Evolutionary conservation across 2,888 invertebrate genomes (phyloP).

Genomic region (Hypomecis atomaria): DNA sequence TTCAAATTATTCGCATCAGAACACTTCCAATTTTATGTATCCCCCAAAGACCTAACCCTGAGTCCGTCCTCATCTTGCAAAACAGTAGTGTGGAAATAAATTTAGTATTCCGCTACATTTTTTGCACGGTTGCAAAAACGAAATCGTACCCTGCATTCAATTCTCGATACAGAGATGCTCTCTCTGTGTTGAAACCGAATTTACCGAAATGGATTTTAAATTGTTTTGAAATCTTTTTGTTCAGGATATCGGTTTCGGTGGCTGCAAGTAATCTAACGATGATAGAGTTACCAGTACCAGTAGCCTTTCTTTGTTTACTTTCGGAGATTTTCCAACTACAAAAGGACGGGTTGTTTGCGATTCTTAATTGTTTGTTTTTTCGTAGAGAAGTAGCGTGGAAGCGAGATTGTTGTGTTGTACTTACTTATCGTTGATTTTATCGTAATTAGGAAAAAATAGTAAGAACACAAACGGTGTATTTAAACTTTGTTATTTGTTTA

Average conservation of each 20-base stretch:
- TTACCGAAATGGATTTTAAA: slow-evolving; percentile 21
- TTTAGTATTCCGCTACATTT: slow-evolving; percentile 37
- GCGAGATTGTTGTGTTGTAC: not conserved
- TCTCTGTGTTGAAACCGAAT: slow-evolving; percentile 23
- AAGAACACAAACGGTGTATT: too few relatives aligned
- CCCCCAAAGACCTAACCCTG: slow-evolving; percentile 1
- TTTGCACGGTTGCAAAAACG: slow-evolving; percentile 33
- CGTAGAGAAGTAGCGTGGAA: not conserved
- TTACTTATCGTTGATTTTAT: too few relatives aligned
- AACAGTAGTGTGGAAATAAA: slow-evolving; percentile 45
- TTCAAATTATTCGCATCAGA: not conserved
- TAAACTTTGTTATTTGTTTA: too few relatives aligned
- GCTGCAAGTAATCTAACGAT: slow-evolving; percentile 9
- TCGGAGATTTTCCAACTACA: slow-evolving; percentile 2
- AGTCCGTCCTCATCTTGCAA: slow-evolving; percentile 37
- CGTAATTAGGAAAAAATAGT: too few relatives aligned
- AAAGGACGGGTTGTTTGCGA: not conserved
- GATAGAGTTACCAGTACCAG: slow-evolving; percentile 11
- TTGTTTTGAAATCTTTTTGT: slow-evolving; percentile 24
- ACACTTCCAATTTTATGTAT: not conserved
- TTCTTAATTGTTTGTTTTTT: slow-evolving; percentile 3
- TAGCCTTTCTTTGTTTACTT: slow-evolving; percentile 9
- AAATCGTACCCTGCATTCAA: slow-evolving; percentile 26
- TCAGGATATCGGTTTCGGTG: slow-evolving; percentile 21
- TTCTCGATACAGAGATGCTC: slow-evolving; percentile 28